Evolutionary conservation across 2,113 vertebrate species (phyloP).

Genomic region (Psittacula cyanocephala): DNA sequence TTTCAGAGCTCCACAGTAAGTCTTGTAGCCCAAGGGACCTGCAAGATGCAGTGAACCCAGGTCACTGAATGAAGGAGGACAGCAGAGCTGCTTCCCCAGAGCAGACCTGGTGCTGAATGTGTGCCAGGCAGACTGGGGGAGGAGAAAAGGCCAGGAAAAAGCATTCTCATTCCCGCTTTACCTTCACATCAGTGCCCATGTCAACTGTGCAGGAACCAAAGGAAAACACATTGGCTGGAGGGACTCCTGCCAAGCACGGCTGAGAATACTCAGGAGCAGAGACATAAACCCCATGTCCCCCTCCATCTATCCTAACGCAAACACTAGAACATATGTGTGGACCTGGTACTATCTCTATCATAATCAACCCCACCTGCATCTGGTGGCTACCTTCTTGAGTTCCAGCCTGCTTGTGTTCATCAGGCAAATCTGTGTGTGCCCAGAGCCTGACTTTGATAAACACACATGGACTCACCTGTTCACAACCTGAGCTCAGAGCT

Average conservation of each 20-base stretch:
- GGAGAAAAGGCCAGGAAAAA: not conserved
- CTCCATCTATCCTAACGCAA: not conserved
- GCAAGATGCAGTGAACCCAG: not conserved
- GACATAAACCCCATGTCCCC: fast-evolving
- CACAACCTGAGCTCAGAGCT: not conserved
- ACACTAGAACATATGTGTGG: not conserved
- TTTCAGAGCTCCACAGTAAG: not conserved
- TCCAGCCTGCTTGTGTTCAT: not conserved
- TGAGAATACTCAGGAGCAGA: not conserved
- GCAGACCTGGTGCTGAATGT: not conserved
- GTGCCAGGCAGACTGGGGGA: not conserved
- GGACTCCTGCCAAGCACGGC: not conserved
- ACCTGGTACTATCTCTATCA: not conserved
- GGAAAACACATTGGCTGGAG: not conserved
- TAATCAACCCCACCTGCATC: not conserved
- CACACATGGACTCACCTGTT: not conserved
- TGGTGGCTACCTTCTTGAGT: not conserved
- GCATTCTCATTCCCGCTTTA: not conserved
- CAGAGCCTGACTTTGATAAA: not conserved
- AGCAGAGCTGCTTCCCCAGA: not conserved
- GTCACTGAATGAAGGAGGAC: not conserved
- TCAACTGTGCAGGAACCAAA: not conserved
- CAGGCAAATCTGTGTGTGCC: not conserved
- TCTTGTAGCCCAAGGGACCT: not conserved
- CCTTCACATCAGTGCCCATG: not conserved